Conservation (phyloP, 1,140 invertebrate genomes). For the Hylyphantes graminicola region DNA sequence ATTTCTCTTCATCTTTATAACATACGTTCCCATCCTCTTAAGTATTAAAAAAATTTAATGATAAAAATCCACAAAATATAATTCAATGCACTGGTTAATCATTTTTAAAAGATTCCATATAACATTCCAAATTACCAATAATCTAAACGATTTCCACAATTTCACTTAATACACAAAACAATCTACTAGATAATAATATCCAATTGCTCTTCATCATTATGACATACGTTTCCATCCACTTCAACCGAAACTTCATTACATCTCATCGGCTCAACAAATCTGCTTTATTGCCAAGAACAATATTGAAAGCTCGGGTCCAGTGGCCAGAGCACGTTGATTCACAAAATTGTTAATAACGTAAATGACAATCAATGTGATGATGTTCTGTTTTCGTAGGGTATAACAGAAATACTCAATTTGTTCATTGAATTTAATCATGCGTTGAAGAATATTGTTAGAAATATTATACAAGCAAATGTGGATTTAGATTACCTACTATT, state of each 20-base stretch:
- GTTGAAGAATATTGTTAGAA: neutral
- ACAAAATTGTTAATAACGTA: neutral
- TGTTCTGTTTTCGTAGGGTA: neutral
- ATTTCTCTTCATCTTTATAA: neutral
- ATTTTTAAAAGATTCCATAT: too few species aligned
- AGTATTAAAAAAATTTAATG: too few species aligned
- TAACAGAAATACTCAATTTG: neutral
- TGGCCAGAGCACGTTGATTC: neutral
- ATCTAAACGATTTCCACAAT: too few species aligned
- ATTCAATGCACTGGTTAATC: too few species aligned
- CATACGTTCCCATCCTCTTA: neutral
- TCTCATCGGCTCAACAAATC: neutral
- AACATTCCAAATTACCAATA: too few species aligned
- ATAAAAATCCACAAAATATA: too few species aligned
- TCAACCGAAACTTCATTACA: constrained; percentile 15
- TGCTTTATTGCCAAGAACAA: neutral
- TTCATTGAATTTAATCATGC: neutral
- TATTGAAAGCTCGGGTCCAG: neutral
- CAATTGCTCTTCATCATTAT: neutral
- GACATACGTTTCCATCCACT: neutral
- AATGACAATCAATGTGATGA: neutral
- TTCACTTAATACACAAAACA: too few species aligned
- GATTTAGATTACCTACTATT: too few species aligned
- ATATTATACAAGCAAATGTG: neutral
- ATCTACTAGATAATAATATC: too few species aligned